Conservation (phyloP, 2,888 invertebrate genomes). For the Parasteatoda lunata region DNA sequence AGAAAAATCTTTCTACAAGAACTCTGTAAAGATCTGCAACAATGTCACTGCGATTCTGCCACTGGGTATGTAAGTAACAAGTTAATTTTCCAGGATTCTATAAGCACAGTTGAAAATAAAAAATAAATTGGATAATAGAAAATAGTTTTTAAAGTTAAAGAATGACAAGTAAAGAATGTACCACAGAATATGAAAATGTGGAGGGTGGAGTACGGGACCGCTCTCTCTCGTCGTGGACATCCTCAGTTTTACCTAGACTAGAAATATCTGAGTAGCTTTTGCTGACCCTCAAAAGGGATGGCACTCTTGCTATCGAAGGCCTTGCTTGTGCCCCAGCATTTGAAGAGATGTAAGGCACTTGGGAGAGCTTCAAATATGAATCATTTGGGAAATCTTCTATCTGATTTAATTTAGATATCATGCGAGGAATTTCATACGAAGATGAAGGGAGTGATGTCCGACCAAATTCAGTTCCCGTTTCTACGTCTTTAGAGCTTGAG, state of each 20-base stretch:
- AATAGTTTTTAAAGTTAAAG: too few relatives aligned
- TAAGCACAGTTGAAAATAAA: too few relatives aligned
- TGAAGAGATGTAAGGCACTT: conserved; percentile 61
- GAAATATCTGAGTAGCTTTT: conserved; percentile 69
- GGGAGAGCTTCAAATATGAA: conserved; percentile 28
- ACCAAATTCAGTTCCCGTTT: conserved; percentile 1
- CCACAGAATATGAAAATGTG: background rate
- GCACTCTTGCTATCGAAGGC: background rate
- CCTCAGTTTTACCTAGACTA: conserved; percentile 35
- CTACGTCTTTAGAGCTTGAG: background rate
- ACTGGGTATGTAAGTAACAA: too few relatives aligned
- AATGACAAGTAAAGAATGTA: background rate
- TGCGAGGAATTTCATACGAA: background rate
- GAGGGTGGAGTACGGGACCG: conserved; percentile 68
- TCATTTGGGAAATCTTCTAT: conserved; percentile 21
- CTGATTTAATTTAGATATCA: background rate
- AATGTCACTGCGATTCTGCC: too few relatives aligned
- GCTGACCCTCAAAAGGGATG: conserved; percentile 33
- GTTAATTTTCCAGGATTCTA: too few relatives aligned
- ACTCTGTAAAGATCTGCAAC: too few relatives aligned
- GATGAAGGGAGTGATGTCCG: background rate
- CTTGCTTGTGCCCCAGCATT: conserved; percentile 3
- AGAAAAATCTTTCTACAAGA: too few relatives aligned
- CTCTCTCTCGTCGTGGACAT: background rate
- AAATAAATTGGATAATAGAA: too few relatives aligned